A percentile compares a stretch with the other conserved stretches of the same genome.
Conservation (phyloP, 2,888 invertebrate species). For the Noctua comes region DNA sequence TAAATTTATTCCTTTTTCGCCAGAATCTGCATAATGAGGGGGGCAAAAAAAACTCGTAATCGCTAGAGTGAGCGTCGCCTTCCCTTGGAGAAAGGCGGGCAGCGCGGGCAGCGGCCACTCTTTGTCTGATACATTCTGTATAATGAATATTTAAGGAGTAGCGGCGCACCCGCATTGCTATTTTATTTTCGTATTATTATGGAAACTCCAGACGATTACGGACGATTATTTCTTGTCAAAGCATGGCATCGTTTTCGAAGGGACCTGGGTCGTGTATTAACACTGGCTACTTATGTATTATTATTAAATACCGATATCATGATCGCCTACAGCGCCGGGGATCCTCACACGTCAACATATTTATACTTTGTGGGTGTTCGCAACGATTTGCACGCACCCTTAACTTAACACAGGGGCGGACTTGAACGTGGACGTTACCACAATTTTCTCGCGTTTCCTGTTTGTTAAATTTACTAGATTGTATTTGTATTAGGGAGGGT, state of each 20-base stretch:
- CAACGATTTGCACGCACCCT: constrained; percentile 63
- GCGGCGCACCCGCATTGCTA: constrained; percentile 70
- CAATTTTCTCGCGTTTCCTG: background rate
- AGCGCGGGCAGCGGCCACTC: constrained; percentile 79
- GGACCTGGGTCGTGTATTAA: constrained; percentile 58
- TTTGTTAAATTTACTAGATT: background rate
- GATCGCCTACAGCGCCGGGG: constrained; percentile 74
- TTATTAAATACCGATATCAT: constrained; percentile 75
- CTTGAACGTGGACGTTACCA: background rate
- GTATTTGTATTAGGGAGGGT: background rate
- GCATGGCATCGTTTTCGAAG: constrained; percentile 74
- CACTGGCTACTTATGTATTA: constrained; percentile 70
- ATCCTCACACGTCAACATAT: constrained; percentile 73
- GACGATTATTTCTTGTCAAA: constrained; percentile 84
- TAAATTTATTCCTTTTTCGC: constrained; percentile 90
- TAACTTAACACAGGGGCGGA: constrained; percentile 53
- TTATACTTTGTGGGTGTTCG: constrained; percentile 52
- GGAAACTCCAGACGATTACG: constrained; percentile 79
- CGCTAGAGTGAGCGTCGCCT: constrained; percentile 87
- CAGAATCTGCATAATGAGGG: constrained; percentile 90
- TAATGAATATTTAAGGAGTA: constrained; percentile 84
- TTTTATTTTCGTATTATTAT: constrained; percentile 81
- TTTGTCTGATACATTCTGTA: constrained; percentile 80
- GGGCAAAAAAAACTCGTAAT: constrained; percentile 87
- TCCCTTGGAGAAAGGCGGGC: constrained; percentile 86